Percentiles rank a stretch among this genome's conserved stretches.
Evolutionary conservation across 1,140 invertebrate species (phyloP).

Genomic region (Chlorops oryzae): DNA sequence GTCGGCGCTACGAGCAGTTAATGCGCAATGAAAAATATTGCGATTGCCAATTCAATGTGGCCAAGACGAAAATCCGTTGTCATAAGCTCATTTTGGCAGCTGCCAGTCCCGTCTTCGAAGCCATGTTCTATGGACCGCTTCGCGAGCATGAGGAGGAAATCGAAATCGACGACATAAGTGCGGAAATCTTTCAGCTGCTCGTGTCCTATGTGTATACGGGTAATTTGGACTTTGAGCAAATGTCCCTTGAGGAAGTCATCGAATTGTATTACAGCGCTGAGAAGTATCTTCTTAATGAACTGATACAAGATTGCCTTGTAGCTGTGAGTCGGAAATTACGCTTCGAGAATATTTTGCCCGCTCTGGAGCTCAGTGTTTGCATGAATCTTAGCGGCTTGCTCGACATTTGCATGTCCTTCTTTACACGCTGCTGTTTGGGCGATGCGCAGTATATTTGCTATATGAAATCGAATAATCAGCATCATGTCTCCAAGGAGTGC

Average conservation of each 20-base stretch:
- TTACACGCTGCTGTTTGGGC: conserved; percentile 39
- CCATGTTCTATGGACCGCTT: conserved; percentile 64
- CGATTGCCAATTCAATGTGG: conserved; percentile 40
- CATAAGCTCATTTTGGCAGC: conserved; percentile 64
- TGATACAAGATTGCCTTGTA: conserved; percentile 27
- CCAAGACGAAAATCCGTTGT: conserved; percentile 29
- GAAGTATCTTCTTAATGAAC: conserved; percentile 41
- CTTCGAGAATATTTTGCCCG: conserved; percentile 39
- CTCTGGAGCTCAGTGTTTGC: conserved; percentile 36
- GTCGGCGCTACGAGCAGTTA: conserved; percentile 33
- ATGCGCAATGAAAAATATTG: conserved; percentile 31
- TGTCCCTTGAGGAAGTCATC: conserved; percentile 34
- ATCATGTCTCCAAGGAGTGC: conserved; percentile 43
- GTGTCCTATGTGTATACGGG: conserved; percentile 39
- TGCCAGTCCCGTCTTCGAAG: conserved; percentile 70
- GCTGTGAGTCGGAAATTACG: conserved; percentile 33
- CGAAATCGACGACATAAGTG: conserved; percentile 40
- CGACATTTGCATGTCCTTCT: conserved; percentile 39
- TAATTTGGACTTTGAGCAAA: conserved; percentile 24
- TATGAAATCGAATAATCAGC: conserved; percentile 33
- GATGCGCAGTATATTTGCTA: conserved; percentile 32
- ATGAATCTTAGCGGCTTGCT: conserved; percentile 39
- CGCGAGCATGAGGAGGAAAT: conserved; percentile 42
- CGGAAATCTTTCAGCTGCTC: conserved; percentile 33
- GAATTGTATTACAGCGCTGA: conserved; percentile 44